Evolutionary conservation across 2,113 vertebrate species (phyloP), one percentile per base, ranked within the genome.

Genomic region (Chaenogobius annularis): DNA sequence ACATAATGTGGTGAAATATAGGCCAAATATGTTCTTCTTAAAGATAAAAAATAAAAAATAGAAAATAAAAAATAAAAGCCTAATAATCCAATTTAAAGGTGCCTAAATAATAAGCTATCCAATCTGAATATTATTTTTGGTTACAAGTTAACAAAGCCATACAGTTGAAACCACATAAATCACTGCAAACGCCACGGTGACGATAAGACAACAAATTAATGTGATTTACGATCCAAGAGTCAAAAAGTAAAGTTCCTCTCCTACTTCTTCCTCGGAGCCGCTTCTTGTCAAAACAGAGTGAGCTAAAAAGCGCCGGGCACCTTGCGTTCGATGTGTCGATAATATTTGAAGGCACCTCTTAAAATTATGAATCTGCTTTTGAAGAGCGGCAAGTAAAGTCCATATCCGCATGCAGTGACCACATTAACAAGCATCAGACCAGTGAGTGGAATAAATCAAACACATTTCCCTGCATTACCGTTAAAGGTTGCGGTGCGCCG

Each of bases 401-500:
- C 85, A 88, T 75, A 87, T 83, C 85, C 89, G 69, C 82, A 75
- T 64, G 72, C 68, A 73, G 44, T 84, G 85, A 83, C 92, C 92
- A 89, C 91, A 93, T 95, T 93, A 94, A 91, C 93, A 87, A 91
- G 91, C 89, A 92, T 91, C 93, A 88, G 88, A 94, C 88, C 89
- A 90, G 90, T 88, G 92, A 92, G 94, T 84, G 83, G 88, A 91
- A 94, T 94, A 95, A 95, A 96, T 95, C 94, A 95, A 91, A 93
- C 91, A 91, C 92, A 93, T 85, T 90, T 87, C 90, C 91, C 87
- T 84, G 91, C 91, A 92, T 92, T 92, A 83, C 90, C 89, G 91
- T 95, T 95, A 96, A 96, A 97, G 95, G 94, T 94, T 95, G 92
- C 93, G 90, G 96, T 96, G 94, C 94, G 91, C 93, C 94, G 94